Evolutionary conservation across 1,140 invertebrate genomes (phyloP).

Genomic region (Eueides isabella): DNA sequence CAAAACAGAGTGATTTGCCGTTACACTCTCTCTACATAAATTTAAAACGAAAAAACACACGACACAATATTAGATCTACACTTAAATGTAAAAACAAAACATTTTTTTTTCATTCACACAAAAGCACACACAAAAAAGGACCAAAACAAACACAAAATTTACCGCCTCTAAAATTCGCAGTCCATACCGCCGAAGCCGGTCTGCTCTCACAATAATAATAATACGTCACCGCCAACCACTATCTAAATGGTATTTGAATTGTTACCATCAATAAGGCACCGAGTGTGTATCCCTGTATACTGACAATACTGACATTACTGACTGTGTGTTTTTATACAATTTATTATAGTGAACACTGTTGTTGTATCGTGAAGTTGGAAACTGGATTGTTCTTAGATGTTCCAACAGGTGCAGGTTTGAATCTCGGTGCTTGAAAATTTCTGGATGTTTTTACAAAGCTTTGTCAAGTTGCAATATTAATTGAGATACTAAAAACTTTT

Average conservation of each 20-base stretch:
- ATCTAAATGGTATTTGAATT: conserved; percentile 77
- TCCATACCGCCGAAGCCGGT: conserved; percentile 11
- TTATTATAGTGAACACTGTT: conserved; percentile 47
- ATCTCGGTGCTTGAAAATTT: no score
- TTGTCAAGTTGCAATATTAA: no score
- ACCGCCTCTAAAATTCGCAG: conserved; percentile 39
- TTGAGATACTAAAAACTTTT: no score
- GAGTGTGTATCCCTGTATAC: conserved; percentile 59
- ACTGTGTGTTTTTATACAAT: conserved; percentile 54
- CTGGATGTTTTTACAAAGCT: no score
- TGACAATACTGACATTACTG: conserved; percentile 30
- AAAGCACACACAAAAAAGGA: neutral
- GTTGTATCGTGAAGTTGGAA: conserved; percentile 13
- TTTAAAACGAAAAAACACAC: no score
- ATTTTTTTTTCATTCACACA: no score
- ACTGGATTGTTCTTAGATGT: neutral
- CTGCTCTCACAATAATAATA: conserved; percentile 65
- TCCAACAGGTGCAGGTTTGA: no score
- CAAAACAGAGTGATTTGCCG: no score
- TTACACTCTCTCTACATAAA: no score
- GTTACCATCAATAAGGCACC: conserved; percentile 74
- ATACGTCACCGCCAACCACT: conserved; percentile 70
- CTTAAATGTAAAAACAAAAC: no score
- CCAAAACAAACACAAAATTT: conserved; percentile 9
- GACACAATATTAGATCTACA: no score